Base-by-base conservation (phyloP, 1,140 invertebrate species). In the Delia radicum region DNA sequence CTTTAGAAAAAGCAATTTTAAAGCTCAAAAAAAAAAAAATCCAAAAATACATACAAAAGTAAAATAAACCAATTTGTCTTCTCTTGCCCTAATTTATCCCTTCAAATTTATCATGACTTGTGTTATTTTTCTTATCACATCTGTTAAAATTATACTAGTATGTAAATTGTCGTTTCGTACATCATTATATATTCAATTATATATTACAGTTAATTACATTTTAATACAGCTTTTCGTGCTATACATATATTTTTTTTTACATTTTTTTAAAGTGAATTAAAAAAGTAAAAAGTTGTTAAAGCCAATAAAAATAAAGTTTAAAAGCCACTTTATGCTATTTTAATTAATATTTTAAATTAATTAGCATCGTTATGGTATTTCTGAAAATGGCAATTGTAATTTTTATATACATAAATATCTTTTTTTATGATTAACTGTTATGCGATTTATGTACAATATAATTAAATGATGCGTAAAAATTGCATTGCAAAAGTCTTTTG, bases 121-220 rank as follows among this genome's bases (percentile, higher is more conserved):
- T 37, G 33, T 13, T 55, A 24, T 55, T 21, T 55, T n/a, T 55
- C n/a, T 5, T n/a, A 15, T 1, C 48, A 21, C n/a, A 1, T 10
- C 21, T 55, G 48, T 55, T 21, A 3, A 7, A 37, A 37, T n/a
- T n/a, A n/a, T n/a, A n/a, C n/a, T n/a, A n/a, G 13, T 18, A 24
- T 55, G 5, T 55, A 15, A 42, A 55, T 21, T 55, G 48, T n/a
- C 48, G 24, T 21, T n/a, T 21, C n/a, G 18, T 21, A 55, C 48
- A 55, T 55, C 48, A 55, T 21, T 33, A 69, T 33, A n/a, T 24
- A 73, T 76, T 63, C 48, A 63, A 29, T 74, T 62, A 37, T 37
- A 26, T 62, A 62, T 61, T 74, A 74, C 46, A 63, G 29, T 55
- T 74, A 37, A 74, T 74, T 74, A 62, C 31, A 63, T 61, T 63